Evolutionary conservation across 1,140 invertebrate species (phyloP).

Genomic region (Pachyrhynchus sulphureomaculatus): DNA sequence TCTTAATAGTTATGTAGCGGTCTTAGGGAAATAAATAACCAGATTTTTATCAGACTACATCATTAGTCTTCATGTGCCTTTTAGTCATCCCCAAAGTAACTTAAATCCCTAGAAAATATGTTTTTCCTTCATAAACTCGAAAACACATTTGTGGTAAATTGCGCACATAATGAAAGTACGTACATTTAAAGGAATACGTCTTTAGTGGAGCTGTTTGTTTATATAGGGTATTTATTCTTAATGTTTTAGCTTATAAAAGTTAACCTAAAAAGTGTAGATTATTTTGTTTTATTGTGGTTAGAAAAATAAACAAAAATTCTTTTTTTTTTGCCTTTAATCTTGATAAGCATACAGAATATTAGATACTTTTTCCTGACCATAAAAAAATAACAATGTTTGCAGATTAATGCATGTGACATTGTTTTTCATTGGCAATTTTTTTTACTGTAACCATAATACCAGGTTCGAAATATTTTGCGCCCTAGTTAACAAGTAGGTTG

Average conservation of each 20-base stretch:
- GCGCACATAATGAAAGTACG: conserved; percentile 13
- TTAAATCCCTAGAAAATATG: conserved; percentile 5
- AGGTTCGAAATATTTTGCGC: too few species aligned
- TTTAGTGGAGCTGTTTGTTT: conserved; percentile 10
- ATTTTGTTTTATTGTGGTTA: conserved; percentile 2
- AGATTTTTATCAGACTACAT: not conserved
- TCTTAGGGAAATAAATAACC: too few species aligned
- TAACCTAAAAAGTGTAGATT: not conserved
- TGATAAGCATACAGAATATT: too few species aligned
- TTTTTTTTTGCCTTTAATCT: too few species aligned
- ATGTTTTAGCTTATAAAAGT: conserved; percentile 12
- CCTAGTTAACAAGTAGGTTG: too few species aligned
- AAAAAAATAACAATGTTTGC: too few species aligned
- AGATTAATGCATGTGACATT: too few species aligned
- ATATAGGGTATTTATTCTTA: conserved; percentile 15
- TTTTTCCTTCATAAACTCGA: conserved; percentile 4
- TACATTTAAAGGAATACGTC: conserved; percentile 16
- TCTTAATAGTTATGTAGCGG: too few species aligned
- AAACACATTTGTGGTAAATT: conserved; percentile 17
- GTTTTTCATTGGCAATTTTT: too few species aligned
- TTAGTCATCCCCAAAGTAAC: not conserved
- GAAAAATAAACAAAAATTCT: too few species aligned
- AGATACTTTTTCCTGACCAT: too few species aligned
- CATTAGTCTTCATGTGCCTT: conserved; percentile 5
- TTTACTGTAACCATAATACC: too few species aligned